These are phyloP conservation scores for Lepidurus apus DNA, from an alignment of 1,140 invertebrate genomes.

Conservation along the genomic window DNA sequence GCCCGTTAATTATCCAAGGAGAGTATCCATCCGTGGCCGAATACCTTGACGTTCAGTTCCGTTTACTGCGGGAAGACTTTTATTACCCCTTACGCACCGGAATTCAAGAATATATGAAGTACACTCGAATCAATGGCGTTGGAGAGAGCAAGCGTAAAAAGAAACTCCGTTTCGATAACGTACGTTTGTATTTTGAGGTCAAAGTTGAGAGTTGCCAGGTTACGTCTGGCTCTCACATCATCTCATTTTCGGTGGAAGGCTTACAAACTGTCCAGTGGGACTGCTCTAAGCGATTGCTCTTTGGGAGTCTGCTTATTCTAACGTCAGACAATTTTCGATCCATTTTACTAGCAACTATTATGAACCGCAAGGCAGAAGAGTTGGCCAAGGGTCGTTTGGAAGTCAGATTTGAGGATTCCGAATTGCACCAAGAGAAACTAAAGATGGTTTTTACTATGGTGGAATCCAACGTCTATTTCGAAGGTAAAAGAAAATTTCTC, in stretches of 20 bases:
- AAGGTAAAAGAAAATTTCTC: too few species aligned
- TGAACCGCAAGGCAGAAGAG: conserved; percentile 50
- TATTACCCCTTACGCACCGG: conserved; percentile 54
- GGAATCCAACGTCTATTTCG: conserved; percentile 46
- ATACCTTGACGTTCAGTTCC: conserved; percentile 55
- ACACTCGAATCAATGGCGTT: not conserved
- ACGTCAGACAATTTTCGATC: conserved; percentile 60
- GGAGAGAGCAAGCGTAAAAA: not conserved
- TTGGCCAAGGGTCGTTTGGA: conserved; percentile 33
- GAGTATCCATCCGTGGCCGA: conserved; percentile 47
- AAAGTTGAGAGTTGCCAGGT: conserved; percentile 25
- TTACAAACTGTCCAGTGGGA: conserved; percentile 41
- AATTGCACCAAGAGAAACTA: conserved; percentile 29
- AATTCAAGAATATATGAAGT: conserved; percentile 43
- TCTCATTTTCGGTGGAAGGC: conserved; percentile 28
- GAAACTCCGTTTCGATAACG: conserved; percentile 31
- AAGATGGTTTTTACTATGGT: conserved; percentile 53
- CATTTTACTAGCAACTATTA: conserved; percentile 60
- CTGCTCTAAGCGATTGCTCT: conserved; percentile 57
- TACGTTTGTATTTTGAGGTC: conserved; percentile 34
- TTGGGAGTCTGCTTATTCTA: conserved; percentile 65
- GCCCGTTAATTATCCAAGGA: conserved; percentile 46
- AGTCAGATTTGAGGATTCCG: conserved; percentile 29
- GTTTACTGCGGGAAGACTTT: conserved; percentile 59
- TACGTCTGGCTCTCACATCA: not conserved